These are phyloP conservation scores for Arizona elegans DNA, from an alignment of 2,113 vertebrate species.

Conservation along the genomic window DNA sequence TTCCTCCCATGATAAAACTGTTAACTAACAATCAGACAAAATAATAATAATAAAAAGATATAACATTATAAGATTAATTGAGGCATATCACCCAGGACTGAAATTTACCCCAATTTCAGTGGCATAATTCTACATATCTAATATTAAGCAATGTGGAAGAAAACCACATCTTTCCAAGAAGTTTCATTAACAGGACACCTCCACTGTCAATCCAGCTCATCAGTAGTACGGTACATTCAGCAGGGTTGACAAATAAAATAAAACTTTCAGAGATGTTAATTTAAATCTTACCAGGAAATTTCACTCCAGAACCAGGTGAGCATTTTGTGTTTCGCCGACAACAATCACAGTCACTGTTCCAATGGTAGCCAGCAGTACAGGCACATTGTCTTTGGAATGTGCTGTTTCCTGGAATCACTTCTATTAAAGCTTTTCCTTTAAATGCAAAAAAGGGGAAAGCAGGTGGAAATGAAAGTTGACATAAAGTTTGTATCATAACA, in stretches of 20 bases:
- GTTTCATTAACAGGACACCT: not conserved
- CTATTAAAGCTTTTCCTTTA: conserved; percentile 81
- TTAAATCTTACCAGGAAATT: conserved; percentile 63
- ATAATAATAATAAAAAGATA: not conserved
- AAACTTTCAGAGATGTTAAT: not conserved
- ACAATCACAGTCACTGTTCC: conserved; percentile 83
- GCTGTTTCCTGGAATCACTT: conserved; percentile 72
- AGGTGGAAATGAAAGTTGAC: conserved; percentile 28
- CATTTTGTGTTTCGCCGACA: conserved; percentile 81
- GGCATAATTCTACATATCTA: not conserved
- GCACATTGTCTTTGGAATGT: conserved; percentile 77
- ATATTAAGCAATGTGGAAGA: not conserved
- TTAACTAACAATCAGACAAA: not conserved
- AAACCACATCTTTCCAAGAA: not conserved
- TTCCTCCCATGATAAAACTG: not conserved
- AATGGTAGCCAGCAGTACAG: conserved; percentile 79
- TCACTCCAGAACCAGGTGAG: conserved; percentile 73
- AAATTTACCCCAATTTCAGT: not conserved
- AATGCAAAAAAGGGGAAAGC: conserved; percentile 7
- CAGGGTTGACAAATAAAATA: not conserved
- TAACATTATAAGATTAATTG: not conserved
- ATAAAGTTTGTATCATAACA: not conserved
- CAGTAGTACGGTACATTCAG: not conserved
- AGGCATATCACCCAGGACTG: not conserved
- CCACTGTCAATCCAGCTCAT: not conserved